Conservation (phyloP, 2,797 vertebrate genomes). For the Myotis daubentonii region DNA sequence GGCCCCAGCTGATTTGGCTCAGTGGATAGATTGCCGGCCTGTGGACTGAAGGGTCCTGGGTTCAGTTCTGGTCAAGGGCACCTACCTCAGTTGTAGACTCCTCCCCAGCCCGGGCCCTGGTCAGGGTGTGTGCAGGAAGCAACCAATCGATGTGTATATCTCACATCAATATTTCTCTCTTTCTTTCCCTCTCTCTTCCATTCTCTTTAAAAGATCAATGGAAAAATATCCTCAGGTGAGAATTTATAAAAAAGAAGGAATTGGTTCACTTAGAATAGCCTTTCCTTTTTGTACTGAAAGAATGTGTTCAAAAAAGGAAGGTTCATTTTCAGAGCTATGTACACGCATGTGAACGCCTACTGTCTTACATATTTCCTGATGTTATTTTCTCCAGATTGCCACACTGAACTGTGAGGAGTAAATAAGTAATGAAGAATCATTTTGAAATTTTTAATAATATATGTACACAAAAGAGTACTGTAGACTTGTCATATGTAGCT, state of each 20-base stretch:
- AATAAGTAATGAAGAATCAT: not conserved
- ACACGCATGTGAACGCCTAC: not conserved
- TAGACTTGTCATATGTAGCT: not conserved
- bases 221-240: no score
- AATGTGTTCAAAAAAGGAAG: not conserved
- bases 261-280: constrained; percentile 7
- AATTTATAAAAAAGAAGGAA: not conserved
- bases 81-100: no score
- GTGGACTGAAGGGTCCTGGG: no score
- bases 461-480: not conserved
- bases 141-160: no score
- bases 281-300: not conserved
- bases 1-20: not conserved
- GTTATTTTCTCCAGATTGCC: not conserved
- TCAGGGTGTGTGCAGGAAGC: no score
- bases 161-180: no score
- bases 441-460: not conserved
- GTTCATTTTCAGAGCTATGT: not conserved
- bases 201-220: no score
- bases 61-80: no score
- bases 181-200: no score
- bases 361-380: not conserved
- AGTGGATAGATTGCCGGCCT: no score
- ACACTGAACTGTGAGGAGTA: not conserved
- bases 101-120: no score